Percentiles rank a stretch among this genome's conserved stretches.
These are phyloP conservation scores for Pygoscelis adeliae DNA, from an alignment of 2,113 vertebrate species.

Conservation along the genomic window DNA sequence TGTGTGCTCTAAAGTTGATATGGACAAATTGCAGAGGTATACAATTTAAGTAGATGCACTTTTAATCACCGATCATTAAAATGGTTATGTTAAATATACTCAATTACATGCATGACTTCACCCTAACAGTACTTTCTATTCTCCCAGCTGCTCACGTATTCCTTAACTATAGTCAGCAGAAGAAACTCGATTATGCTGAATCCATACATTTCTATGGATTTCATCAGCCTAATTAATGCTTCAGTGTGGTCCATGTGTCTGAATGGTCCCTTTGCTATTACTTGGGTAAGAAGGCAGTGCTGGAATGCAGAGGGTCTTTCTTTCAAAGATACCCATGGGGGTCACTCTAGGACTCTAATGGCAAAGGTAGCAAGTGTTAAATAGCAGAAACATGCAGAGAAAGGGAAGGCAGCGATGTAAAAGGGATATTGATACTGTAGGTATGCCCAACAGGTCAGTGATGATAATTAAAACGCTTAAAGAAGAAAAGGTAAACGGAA, in stretches of 20 bases:
- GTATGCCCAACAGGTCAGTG: slow-evolving; percentile 62
- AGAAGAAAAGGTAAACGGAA: slow-evolving; percentile 39
- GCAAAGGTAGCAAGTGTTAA: slow-evolving; percentile 66
- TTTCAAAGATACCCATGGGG: slow-evolving; percentile 78
- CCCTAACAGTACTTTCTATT: slow-evolving; percentile 79
- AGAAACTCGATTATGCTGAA: slow-evolving; percentile 84
- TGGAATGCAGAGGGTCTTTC: slow-evolving; percentile 85
- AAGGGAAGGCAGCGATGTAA: slow-evolving; percentile 17
- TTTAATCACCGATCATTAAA: slow-evolving; percentile 86
- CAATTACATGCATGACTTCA: slow-evolving; percentile 84
- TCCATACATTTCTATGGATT: slow-evolving; percentile 85
- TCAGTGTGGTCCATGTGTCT: slow-evolving; percentile 80
- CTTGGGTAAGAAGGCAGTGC: slow-evolving; percentile 82
- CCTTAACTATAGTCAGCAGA: slow-evolving; percentile 77
- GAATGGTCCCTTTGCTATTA: slow-evolving; percentile 75
- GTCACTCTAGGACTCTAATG: slow-evolving; percentile 70
- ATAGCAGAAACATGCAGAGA: slow-evolving; percentile 42
- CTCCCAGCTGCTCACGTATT: slow-evolving; percentile 81
- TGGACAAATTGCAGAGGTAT: slow-evolving; percentile 79
- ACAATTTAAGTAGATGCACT: slow-evolving; percentile 82
- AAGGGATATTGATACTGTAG: slow-evolving; percentile 55
- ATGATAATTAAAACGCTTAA: slow-evolving; percentile 45
- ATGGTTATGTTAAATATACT: slow-evolving; percentile 86
- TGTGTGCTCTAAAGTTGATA: slow-evolving; percentile 76
- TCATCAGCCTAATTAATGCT: slow-evolving; percentile 88